Conservation (phyloP, 92 coral and sea anemone genomes). For the Parazoanthus atlanticus region DNA sequence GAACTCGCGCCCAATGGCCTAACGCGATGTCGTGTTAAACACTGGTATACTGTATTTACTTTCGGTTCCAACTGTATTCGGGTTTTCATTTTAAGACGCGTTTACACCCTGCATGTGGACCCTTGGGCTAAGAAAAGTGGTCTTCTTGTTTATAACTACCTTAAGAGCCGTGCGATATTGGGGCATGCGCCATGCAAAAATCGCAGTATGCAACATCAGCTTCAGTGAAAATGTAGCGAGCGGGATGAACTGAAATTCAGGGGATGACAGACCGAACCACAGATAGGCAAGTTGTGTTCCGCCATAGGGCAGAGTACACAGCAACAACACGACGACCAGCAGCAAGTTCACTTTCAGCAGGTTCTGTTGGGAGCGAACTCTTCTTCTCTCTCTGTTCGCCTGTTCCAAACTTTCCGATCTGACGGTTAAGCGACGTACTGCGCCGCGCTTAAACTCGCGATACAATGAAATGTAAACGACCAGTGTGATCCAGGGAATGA, state of each 20-base stretch:
- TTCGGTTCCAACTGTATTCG: too few species aligned
- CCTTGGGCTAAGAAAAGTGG: background rate
- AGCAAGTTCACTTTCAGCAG: background rate
- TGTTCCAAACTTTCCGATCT: constrained; percentile 11
- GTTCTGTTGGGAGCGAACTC: background rate
- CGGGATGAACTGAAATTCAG: constrained; percentile 12
- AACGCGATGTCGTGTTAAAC: too few species aligned
- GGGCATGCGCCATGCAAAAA: constrained; percentile 17
- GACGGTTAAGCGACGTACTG: background rate
- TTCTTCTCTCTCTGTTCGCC: constrained; percentile 11
- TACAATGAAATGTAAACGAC: too few species aligned
- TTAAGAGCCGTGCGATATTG: constrained; percentile 8
- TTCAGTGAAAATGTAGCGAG: constrained; percentile 5
- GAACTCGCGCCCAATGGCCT: too few species aligned
- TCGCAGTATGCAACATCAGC: background rate
- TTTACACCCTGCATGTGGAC: background rate
- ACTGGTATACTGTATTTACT: too few species aligned
- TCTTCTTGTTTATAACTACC: background rate
- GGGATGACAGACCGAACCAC: background rate
- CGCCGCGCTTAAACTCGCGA: too few species aligned
- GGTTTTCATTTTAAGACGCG: too few species aligned
- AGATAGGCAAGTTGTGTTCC: background rate
- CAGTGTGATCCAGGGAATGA: background rate
- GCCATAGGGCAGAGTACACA: background rate
- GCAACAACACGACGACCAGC: background rate